Percentiles rank a stretch among this genome's conserved stretches.
These are phyloP conservation scores for Bellardia pandia DNA, from an alignment of 2,888 invertebrate genomes.

Conservation along the genomic window DNA sequence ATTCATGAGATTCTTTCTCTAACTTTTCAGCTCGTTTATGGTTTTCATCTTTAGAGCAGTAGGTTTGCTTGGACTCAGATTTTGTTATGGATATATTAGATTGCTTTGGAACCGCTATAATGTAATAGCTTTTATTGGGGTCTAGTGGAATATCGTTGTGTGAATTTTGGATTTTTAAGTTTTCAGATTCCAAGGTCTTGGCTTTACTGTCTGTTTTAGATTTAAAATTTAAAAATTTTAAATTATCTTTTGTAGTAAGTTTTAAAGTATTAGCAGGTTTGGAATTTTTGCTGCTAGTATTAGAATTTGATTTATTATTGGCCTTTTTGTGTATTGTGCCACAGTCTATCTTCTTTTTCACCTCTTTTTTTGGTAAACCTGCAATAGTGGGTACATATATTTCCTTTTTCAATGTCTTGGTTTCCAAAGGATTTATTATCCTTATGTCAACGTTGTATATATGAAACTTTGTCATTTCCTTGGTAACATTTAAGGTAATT, in stretches of 20 bases:
- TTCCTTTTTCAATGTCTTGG: not conserved
- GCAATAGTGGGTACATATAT: constrained; percentile 2
- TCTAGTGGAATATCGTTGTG: constrained; percentile 5
- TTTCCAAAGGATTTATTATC: constrained; percentile 23
- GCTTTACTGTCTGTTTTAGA: not conserved
- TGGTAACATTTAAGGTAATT: constrained; percentile 85
- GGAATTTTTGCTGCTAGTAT: not conserved
- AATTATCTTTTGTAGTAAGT: not conserved
- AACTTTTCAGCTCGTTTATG: not conserved
- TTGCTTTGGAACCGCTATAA: constrained; percentile 27
- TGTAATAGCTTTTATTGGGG: constrained; percentile 39
- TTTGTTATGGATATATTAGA: not conserved
- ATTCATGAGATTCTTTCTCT: not conserved
- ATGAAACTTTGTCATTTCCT: constrained; percentile 85
- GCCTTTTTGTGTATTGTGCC: not conserved
- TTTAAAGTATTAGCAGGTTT: not conserved
- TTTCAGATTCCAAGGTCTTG: not conserved
- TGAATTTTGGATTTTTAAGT: not conserved
- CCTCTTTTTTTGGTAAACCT: not conserved
- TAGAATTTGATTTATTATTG: not conserved
- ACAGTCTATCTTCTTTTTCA: not conserved
- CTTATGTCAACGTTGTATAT: constrained; percentile 83
- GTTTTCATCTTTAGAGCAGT: not conserved
- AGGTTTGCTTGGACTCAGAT: not conserved
- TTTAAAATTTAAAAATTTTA: not conserved